Conservation (phyloP, 2,888 invertebrate genomes). For the Ormyrus rosae region DNA sequence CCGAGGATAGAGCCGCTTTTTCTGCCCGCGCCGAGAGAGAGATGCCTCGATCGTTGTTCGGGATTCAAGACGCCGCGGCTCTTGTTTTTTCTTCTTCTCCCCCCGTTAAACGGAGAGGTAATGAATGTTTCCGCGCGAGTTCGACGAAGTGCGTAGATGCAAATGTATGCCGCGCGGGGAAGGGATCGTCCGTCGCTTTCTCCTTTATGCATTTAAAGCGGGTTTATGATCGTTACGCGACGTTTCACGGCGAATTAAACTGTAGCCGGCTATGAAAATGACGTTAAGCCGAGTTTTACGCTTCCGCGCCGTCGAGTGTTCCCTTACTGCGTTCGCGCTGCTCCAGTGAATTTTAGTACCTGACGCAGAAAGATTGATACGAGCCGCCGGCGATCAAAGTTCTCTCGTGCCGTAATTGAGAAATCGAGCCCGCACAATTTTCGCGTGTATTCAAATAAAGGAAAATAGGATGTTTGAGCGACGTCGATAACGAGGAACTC, state of each 20-base stretch:
- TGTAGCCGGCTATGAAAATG: neutral
- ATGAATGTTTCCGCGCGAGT: slow-evolving; percentile 28
- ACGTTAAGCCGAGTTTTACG: neutral
- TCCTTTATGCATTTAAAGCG: slow-evolving; percentile 25
- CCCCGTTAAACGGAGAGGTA: slow-evolving; percentile 8
- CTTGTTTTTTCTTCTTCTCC: slow-evolving; percentile 1
- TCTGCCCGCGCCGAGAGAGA: neutral
- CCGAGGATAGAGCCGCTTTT: slow-evolving; percentile 40
- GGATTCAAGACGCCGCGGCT: slow-evolving; percentile 18
- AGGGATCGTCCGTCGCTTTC: neutral
- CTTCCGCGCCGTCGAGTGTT: too few relatives aligned
- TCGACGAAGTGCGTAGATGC: neutral
- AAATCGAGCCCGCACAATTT: too few relatives aligned
- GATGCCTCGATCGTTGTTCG: neutral
- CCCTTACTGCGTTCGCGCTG: too few relatives aligned
- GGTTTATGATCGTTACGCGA: slow-evolving; percentile 26
- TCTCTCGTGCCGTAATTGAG: too few relatives aligned
- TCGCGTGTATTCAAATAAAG: too few relatives aligned
- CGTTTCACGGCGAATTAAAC: slow-evolving; percentile 35
- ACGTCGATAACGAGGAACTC: too few relatives aligned
- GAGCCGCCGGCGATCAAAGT: too few relatives aligned
- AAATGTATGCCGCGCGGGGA: too few relatives aligned
- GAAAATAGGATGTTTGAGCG: too few relatives aligned
- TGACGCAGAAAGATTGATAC: too few relatives aligned
- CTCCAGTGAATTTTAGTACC: too few relatives aligned